Percentiles rank a stretch among this genome's conserved stretches.
These are phyloP conservation scores for Empis stercorea DNA, from an alignment of 2,888 invertebrate species.

Conservation along the genomic window DNA sequence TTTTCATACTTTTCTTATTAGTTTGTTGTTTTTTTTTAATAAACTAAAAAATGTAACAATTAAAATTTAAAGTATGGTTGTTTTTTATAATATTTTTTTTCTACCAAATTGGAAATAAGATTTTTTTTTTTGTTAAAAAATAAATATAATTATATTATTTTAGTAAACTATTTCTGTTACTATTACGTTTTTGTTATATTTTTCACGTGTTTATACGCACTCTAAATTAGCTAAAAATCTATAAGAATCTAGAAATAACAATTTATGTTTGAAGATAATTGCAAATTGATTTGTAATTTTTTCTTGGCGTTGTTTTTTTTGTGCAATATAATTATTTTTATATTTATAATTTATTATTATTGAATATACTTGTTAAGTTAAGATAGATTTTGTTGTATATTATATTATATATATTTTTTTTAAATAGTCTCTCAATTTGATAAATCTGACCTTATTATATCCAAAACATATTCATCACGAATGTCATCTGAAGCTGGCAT, in stretches of 20 bases:
- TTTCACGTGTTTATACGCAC: not conserved
- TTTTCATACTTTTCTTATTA: slow-evolving; percentile 8
- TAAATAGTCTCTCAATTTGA: slow-evolving; percentile 8
- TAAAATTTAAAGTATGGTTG: not conserved
- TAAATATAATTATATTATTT: too few relatives aligned
- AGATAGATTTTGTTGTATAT: too few relatives aligned
- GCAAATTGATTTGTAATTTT: slow-evolving; percentile 10
- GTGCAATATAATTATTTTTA: slow-evolving; percentile 9
- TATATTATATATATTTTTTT: too few relatives aligned
- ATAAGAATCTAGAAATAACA: slow-evolving; percentile 1
- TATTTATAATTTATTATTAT: slow-evolving; percentile 12
- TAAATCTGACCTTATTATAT: slow-evolving; percentile 31
- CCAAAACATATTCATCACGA: slow-evolving; percentile 32
- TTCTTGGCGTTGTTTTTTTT: slow-evolving; percentile 14
- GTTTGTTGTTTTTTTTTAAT: slow-evolving; percentile 2
- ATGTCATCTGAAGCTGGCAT: slow-evolving; percentile 28
- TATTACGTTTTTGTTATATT: too few relatives aligned
- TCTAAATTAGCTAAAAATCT: slow-evolving; percentile 2
- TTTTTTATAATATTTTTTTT: too few relatives aligned
- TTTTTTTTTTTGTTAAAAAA: too few relatives aligned
- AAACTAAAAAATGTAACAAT: slow-evolving; percentile 5
- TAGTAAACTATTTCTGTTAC: too few relatives aligned
- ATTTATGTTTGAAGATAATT: slow-evolving; percentile 1
- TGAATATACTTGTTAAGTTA: slow-evolving; percentile 11
- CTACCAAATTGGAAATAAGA: too few relatives aligned